A percentile compares a stretch with the other conserved stretches of the same genome.
phyloP scores from a whole-genome alignment of 2,797 vertebrate species.

The Taeniopygia guttata region DNA sequence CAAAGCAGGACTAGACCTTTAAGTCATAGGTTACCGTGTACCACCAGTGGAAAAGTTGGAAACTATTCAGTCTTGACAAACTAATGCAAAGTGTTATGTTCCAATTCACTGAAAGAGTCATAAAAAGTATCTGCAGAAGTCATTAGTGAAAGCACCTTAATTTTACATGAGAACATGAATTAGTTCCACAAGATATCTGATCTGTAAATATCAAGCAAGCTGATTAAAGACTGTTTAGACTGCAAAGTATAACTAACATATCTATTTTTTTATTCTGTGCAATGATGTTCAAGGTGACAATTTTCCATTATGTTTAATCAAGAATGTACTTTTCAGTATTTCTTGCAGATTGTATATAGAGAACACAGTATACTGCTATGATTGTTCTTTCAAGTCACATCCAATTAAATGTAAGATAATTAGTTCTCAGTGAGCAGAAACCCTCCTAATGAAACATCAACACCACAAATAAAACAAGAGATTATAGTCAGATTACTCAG shows the following conservation, averaged over 20 bases:
- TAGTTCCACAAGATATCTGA: not conserved
- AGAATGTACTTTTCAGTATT: not conserved
- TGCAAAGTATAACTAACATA: not conserved
- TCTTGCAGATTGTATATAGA: not conserved
- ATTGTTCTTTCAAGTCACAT: not conserved
- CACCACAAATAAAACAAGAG: not conserved
- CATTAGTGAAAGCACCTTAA: not conserved
- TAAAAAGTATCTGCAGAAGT: not conserved
- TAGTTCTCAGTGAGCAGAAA: not conserved
- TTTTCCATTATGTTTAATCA: not conserved
- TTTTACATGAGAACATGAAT: not conserved
- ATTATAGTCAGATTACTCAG: not conserved
- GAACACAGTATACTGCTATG: not conserved
- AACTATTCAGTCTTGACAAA: not conserved
- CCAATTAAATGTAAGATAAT: not conserved
- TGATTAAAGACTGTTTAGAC: not conserved
- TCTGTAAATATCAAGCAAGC: slow-evolving; percentile 11
- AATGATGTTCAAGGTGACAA: not conserved
- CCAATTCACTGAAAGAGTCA: not conserved
- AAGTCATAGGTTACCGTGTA: not conserved
- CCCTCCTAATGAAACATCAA: not conserved
- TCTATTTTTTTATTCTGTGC: not conserved
- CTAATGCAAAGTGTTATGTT: not conserved
- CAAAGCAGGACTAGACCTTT: not conserved
- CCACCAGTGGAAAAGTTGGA: not conserved